Evolutionary conservation across 2,113 vertebrate species (phyloP).

Genomic region (Otocyon megalotis): DNA sequence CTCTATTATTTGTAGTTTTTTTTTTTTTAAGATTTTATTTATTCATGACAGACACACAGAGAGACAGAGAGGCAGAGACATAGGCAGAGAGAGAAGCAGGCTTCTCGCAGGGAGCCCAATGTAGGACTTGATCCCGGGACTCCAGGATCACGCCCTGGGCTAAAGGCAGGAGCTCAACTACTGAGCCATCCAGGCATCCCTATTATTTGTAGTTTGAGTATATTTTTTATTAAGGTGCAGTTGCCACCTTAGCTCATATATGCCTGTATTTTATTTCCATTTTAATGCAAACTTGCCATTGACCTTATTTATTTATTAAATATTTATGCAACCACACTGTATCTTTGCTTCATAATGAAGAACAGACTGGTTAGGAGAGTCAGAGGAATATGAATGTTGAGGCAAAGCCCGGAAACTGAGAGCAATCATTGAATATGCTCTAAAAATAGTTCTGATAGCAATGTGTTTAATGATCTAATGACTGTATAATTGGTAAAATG

Average conservation of each 20-base stretch:
- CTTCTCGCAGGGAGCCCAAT: too few relatives aligned
- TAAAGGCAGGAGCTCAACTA: too few relatives aligned
- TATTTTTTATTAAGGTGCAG: not conserved
- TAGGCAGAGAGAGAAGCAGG: too few relatives aligned
- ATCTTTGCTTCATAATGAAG: not conserved
- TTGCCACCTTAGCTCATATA: not conserved
- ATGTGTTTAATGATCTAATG: slow-evolving; percentile 46
- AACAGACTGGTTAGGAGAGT: not conserved
- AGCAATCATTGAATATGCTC: not conserved
- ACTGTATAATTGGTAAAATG: slow-evolving; percentile 38
- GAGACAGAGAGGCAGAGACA: too few relatives aligned
- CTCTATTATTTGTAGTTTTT: not conserved
- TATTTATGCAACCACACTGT: not conserved
- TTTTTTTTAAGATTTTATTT: not conserved
- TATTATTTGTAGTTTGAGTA: not conserved
- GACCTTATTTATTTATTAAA: not conserved
- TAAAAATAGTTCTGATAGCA: not conserved
- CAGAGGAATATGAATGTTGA: not conserved
- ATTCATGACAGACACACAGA: too few relatives aligned
- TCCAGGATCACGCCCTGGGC: too few relatives aligned
- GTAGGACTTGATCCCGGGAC: too few relatives aligned
- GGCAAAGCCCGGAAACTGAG: not conserved
- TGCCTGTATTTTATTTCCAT: slow-evolving; percentile 1
- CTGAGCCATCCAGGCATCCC: not conserved
- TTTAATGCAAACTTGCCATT: not conserved